phyloP scores from a whole-genome alignment of 2,888 invertebrate genomes.

The Acleris literana region DNA sequence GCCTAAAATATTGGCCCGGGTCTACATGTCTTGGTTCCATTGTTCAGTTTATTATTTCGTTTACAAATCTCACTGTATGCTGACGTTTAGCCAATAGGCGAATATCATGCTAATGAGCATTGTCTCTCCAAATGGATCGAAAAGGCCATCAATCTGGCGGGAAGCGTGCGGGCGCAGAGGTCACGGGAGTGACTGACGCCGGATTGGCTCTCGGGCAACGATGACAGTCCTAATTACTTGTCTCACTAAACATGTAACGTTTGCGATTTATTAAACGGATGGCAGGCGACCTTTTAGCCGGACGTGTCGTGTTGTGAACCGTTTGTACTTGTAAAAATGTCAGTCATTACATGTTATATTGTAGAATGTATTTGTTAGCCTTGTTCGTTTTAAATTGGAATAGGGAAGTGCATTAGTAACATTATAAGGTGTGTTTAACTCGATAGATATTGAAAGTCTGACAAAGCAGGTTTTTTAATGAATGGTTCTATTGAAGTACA shows the following conservation, averaged over 20 bases:
- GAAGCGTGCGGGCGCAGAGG: conserved; percentile 44
- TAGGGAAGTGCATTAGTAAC: conserved; percentile 21
- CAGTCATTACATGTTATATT: conserved; percentile 4
- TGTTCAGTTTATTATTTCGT: background rate
- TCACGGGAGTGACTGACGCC: conserved; percentile 50
- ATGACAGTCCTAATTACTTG: conserved; percentile 59
- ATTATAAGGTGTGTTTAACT: conserved; percentile 3
- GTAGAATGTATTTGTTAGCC: conserved; percentile 8
- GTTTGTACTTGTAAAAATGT: conserved; percentile 14
- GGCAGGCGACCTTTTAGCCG: conserved; percentile 23
- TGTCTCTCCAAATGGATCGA: conserved; percentile 37
- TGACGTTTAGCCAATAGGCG: conserved; percentile 2
- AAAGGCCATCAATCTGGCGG: conserved; percentile 43
- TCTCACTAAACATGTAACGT: conserved; percentile 54
- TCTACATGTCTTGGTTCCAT: too few species aligned
- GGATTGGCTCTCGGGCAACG: conserved; percentile 38
- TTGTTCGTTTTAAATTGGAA: conserved; percentile 3
- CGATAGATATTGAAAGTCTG: background rate
- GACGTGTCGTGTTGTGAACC: conserved; percentile 12
- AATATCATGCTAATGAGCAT: conserved; percentile 27
- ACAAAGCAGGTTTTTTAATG: too few species aligned
- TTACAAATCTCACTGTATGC: background rate
- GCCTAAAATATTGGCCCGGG: too few species aligned
- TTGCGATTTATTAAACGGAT: conserved; percentile 45
- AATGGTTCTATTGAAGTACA: too few species aligned